Base-by-base conservation (phyloP, 2,113 vertebrate species). In the Toxostoma redivivum region DNA sequence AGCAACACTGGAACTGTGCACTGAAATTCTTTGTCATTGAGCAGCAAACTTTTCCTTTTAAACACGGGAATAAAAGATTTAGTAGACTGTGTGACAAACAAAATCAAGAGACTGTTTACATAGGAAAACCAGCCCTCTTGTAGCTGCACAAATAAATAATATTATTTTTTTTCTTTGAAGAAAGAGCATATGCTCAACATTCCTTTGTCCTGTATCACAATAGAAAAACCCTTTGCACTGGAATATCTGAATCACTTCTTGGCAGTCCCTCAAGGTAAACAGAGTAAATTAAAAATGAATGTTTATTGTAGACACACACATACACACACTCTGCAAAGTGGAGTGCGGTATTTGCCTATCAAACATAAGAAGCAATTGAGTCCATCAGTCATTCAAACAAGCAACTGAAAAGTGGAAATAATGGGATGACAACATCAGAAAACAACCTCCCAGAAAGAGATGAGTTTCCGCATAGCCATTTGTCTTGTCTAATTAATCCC, bases 241-340 rank as follows among this genome's bases (percentile, higher is more conserved):
- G 96, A 97, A 98, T 97, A 97, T 97, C 92, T 98, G 98, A 97
- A 97, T 98, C 97, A 98, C 94, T 95, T 94, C 92, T 94, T 98
- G 98, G 98, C 97, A 97, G 94, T 94, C 95, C 96, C 97, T 98
- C 98, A 98, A 98, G 97, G 98, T 97, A 98, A 98, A 98, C 97
- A 98, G 96, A 97, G 97, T 98, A 98, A 98, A 97, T 98, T 98
- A 98, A 97, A 98, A 97, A 97, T 97, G 97, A 98, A 97, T 98
- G 97, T 98, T 97, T 97, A 94, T 97, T 95, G 47, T 96, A 97
- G 94, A 94, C 64, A 6, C 85, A 91, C 76, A 95, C 87, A 95
- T 64, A 95, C 88, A 88, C 88, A 82, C 88, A 78, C 66, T 95
- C 86, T 70, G 85, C 87, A 31, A 65, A 97, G 95, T 58, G 70